Evolutionary conservation across 2,888 invertebrate genomes (phyloP).

Genomic region (Agrochola lota): DNA sequence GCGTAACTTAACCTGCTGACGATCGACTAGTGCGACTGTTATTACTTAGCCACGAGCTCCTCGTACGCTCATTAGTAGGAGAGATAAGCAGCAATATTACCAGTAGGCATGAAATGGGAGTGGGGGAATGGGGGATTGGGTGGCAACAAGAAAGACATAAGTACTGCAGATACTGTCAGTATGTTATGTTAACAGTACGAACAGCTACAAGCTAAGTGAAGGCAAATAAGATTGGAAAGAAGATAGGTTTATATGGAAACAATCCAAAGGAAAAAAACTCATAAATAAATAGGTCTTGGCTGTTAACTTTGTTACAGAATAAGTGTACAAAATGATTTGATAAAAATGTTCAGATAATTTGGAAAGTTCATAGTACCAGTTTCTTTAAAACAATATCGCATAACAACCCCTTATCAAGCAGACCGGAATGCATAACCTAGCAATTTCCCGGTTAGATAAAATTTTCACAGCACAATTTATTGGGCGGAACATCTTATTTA

Average conservation of each 20-base stretch:
- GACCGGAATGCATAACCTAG: conserved; percentile 51
- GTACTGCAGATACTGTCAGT: conserved; percentile 15
- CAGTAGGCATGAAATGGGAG: background rate
- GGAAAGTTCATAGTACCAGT: background rate
- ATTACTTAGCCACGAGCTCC: too few species aligned
- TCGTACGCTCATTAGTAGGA: background rate
- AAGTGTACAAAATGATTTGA: background rate
- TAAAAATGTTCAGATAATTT: background rate
- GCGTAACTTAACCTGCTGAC: too few species aligned
- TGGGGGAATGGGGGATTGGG: too few species aligned
- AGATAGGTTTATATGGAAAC: conserved; percentile 29
- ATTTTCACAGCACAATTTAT: conserved; percentile 73
- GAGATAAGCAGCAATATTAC: background rate
- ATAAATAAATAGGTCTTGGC: background rate
- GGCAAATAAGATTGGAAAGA: conserved; percentile 39
- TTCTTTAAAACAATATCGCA: conserved; percentile 54
- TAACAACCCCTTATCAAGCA: conserved; percentile 49
- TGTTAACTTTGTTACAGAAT: conserved; percentile 20
- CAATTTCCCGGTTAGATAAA: conserved; percentile 67
- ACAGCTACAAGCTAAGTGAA: conserved; percentile 35
- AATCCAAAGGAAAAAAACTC: background rate
- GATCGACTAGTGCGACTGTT: too few species aligned
- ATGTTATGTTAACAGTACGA: background rate
- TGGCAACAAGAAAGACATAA: conserved; percentile 8
- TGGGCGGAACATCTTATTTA: conserved; percentile 73